phyloP scores from a whole-genome alignment of 2,888 invertebrate species.

The Pecten maximus region DNA sequence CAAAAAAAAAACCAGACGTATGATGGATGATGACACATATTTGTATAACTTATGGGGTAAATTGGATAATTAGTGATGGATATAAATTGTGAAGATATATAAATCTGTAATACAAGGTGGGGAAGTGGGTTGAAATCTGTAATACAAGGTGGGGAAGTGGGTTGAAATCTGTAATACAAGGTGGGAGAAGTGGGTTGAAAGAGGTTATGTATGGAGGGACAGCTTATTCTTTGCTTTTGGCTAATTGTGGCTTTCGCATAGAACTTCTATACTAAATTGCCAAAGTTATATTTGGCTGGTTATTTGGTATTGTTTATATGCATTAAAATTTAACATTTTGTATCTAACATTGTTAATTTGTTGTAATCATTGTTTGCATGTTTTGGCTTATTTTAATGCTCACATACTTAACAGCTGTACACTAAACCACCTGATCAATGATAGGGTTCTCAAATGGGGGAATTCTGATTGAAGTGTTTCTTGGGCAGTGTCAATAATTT shows the following conservation, averaged over 20 bases:
- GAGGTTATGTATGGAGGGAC: neutral
- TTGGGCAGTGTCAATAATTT: neutral
- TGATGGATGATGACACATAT: too few species aligned
- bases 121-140: too few species aligned
- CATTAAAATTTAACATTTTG: neutral
- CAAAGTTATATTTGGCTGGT: neutral
- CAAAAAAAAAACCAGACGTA: too few species aligned
- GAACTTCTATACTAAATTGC: neutral
- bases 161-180: too few species aligned
- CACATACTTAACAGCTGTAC: neutral
- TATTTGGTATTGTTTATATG: neutral
- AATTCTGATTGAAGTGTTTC: neutral
- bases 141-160: too few species aligned
- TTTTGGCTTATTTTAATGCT: neutral
- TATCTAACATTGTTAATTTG: neutral
- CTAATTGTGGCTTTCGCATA: neutral
- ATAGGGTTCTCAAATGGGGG: neutral
- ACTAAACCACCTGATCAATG: neutral
- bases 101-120: too few species aligned
- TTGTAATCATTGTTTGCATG: neutral
- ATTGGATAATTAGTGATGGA: too few species aligned
- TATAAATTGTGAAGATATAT: too few species aligned
- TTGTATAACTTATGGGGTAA: too few species aligned
- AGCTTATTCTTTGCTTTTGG: neutral
- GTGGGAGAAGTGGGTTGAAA: too few species aligned